Evolutionary conservation across 2,113 vertebrate genomes (phyloP).

Genomic region (Nothoprocta pentlandii): DNA sequence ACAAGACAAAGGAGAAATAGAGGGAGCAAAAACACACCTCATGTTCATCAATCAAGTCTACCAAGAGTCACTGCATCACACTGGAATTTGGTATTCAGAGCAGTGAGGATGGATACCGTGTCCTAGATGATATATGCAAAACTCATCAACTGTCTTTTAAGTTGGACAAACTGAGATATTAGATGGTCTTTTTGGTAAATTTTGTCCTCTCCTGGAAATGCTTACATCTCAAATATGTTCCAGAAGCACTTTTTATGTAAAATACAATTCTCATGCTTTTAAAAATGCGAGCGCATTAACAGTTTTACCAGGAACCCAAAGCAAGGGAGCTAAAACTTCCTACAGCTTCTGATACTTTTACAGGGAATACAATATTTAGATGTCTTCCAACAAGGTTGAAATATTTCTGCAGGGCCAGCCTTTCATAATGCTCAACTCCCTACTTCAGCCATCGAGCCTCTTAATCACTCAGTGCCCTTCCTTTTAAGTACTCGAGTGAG

Average conservation of each 20-base stretch:
- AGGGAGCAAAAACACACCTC: background rate
- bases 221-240: background rate
- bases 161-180: conserved; percentile 7
- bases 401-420: no score
- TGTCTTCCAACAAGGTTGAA: no score
- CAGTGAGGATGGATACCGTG: background rate
- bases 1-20: background rate
- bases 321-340: no score
- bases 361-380: background rate
- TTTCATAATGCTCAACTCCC: background rate
- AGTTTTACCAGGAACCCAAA: no score
- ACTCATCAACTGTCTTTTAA: background rate
- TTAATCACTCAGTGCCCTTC: background rate
- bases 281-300: background rate
- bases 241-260: no score
- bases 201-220: background rate
- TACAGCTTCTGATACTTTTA: background rate
- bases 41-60: background rate
- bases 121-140: background rate
- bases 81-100: background rate
- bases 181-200: background rate
- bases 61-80: background rate
- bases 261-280: no score
- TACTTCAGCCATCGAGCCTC: background rate
- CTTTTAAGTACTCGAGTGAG: background rate